Percentiles rank a stretch among this genome's conserved stretches.
These are phyloP conservation scores for Drosophila watanabei DNA, from an alignment of 1,140 invertebrate species.

Conservation along the genomic window DNA sequence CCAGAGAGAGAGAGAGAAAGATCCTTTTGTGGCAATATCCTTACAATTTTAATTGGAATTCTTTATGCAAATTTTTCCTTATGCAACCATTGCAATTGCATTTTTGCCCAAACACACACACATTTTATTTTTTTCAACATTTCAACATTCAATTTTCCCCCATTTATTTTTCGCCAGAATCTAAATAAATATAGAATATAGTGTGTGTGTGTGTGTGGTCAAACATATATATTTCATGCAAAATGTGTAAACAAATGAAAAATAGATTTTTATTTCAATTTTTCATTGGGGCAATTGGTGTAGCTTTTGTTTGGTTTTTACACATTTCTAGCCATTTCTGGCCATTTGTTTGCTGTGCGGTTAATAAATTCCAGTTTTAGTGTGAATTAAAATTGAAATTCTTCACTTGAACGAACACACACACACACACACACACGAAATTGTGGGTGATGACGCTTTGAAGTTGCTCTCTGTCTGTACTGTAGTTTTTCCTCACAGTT, in stretches of 20 bases:
- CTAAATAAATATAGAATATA: conserved; percentile 26
- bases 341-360: conserved; percentile 10
- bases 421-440: neutral
- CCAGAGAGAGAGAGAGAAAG: neutral
- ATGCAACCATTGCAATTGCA: conserved; percentile 29
- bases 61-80: conserved; percentile 38
- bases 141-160: conserved; percentile 24
- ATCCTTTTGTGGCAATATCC: conserved; percentile 7
- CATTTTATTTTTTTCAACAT: neutral
- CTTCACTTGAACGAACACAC: conserved; percentile 3
- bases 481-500: conserved; percentile 7
- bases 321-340: neutral
- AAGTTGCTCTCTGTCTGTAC: conserved; percentile 2
- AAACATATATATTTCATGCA: conserved; percentile 37
- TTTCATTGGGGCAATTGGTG: conserved; percentile 10
- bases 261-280: conserved; percentile 30
- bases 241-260: conserved; percentile 36
- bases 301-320: conserved; percentile 6
- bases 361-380: conserved; percentile 43
- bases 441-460: conserved; percentile 1
- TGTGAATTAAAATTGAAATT: conserved; percentile 40
- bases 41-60: conserved; percentile 43
- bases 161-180: conserved; percentile 27
- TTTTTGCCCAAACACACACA: neutral
- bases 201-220: conserved; percentile 10